Percentiles rank a stretch among this genome's conserved stretches.
Conservation (phyloP, 2,797 vertebrate species). For the Amniataba percoides region DNA sequence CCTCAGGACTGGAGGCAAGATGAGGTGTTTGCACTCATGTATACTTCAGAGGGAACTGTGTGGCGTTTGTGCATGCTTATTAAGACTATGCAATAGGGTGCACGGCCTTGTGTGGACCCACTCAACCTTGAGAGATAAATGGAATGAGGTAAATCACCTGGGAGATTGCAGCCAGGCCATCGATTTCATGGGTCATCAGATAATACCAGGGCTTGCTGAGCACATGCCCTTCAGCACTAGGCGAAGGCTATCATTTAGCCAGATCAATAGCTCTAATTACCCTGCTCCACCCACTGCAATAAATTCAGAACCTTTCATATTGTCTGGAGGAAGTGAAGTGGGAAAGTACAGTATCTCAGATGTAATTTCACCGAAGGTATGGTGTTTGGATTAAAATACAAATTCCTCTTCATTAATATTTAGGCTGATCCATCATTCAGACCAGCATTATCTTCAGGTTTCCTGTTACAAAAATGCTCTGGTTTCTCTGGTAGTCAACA, state of each 20-base stretch:
- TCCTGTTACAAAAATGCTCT: background rate
- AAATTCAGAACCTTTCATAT: constrained; percentile 58
- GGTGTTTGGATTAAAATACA: background rate
- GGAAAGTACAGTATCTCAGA: constrained; percentile 32
- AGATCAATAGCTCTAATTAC: constrained; percentile 84
- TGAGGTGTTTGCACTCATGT: constrained; percentile 69
- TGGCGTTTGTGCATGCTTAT: constrained; percentile 59
- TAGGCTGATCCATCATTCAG: background rate
- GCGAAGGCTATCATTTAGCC: constrained; percentile 79
- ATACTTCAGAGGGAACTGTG: constrained; percentile 63
- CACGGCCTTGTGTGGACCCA: constrained; percentile 42
- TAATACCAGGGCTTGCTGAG: constrained; percentile 78
- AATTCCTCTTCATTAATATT: background rate
- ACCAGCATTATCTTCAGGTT: background rate
- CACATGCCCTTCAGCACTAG: constrained; percentile 78
- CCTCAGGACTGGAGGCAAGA: constrained; percentile 65
- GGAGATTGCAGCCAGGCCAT: constrained; percentile 77
- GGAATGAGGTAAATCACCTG: constrained; percentile 77
- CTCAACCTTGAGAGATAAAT: constrained; percentile 69
- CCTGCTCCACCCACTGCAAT: constrained; percentile 66
- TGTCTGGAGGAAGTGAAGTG: constrained; percentile 56
- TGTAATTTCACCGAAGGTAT: constrained; percentile 30
- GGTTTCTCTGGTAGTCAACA: background rate
- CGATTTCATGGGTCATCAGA: constrained; percentile 83
- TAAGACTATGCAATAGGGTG: constrained; percentile 21